These are phyloP conservation scores for Camptogramma bilineatum DNA, from an alignment of 2,888 invertebrate genomes.

Conservation along the genomic window DNA sequence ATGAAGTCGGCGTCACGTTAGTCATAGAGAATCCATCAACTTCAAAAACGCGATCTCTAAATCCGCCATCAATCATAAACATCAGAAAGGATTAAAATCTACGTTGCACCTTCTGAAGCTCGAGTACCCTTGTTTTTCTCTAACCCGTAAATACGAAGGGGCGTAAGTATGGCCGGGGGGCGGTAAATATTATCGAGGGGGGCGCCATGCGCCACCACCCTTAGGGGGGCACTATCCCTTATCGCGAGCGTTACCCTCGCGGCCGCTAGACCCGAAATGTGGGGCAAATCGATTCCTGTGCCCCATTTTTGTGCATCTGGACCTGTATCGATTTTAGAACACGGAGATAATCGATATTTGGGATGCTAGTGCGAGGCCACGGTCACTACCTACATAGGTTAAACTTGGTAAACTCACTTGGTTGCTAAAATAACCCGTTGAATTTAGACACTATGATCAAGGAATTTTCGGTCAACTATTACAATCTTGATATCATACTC, in stretches of 20 bases:
- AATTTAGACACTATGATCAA: too few species aligned
- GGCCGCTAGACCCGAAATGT: constrained; percentile 83
- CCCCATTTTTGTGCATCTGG: constrained; percentile 85
- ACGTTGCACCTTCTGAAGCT: constrained; percentile 85
- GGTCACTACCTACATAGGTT: constrained; percentile 4
- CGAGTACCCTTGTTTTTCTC: constrained; percentile 86
- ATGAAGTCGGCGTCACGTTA: constrained; percentile 64
- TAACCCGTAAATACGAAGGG: constrained; percentile 85
- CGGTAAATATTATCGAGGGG: constrained; percentile 84
- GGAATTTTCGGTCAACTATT: too few species aligned
- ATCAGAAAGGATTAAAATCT: constrained; percentile 86
- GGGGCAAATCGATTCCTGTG: constrained; percentile 84
- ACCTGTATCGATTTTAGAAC: constrained; percentile 78
- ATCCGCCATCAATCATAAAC: constrained; percentile 86
- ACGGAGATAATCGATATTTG: constrained; percentile 41
- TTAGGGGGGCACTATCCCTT: constrained; percentile 82
- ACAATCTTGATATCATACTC: too few species aligned
- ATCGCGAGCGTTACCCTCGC: constrained; percentile 85
- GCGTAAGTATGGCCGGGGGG: constrained; percentile 85
- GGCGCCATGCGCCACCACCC: constrained; percentile 58
- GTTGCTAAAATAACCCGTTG: too few species aligned
- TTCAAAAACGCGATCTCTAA: constrained; percentile 79
- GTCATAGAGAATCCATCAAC: constrained; percentile 82
- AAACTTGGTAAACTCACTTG: too few species aligned
- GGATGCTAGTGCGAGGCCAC: constrained; percentile 21